These are phyloP conservation scores for Sarcophaga carnaria DNA, from an alignment of 2,888 invertebrate genomes.

Conservation along the genomic window DNA sequence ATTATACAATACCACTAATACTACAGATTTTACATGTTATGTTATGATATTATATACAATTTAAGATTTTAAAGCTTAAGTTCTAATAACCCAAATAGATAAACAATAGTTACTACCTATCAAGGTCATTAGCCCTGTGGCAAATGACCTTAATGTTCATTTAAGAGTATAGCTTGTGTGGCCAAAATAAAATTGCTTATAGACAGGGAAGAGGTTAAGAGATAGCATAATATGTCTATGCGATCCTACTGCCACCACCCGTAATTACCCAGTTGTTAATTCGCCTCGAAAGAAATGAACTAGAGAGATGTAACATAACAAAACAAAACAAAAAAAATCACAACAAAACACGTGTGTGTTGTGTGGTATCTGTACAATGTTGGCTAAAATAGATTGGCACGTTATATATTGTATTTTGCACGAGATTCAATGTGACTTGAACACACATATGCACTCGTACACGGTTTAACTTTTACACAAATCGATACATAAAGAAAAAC, in stretches of 20 bases:
- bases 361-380: slow-evolving; percentile 18
- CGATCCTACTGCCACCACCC: neutral
- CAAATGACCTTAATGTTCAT: neutral
- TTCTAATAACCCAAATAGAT: neutral
- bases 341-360: slow-evolving; percentile 22
- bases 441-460: neutral
- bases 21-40: too few species aligned
- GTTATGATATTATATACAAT: neutral
- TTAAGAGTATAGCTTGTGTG: neutral
- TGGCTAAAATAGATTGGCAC: slow-evolving; percentile 37
- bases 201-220: neutral
- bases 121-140: slow-evolving; percentile 15
- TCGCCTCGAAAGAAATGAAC: slow-evolving; percentile 1
- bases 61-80: neutral
- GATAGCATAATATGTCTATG: neutral
- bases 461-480: neutral
- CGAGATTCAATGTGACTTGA: slow-evolving; percentile 39
- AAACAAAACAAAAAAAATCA: neutral
- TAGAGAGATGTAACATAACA: neutral
- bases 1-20: too few species aligned
- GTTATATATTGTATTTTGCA: slow-evolving; percentile 46
- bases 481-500: slow-evolving; percentile 20
- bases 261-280: slow-evolving; percentile 5
- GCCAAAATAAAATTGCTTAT: neutral
- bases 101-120: neutral